phyloP scores from a whole-genome alignment of 2,113 vertebrate genomes.

The Crotalus helleri region DNA sequence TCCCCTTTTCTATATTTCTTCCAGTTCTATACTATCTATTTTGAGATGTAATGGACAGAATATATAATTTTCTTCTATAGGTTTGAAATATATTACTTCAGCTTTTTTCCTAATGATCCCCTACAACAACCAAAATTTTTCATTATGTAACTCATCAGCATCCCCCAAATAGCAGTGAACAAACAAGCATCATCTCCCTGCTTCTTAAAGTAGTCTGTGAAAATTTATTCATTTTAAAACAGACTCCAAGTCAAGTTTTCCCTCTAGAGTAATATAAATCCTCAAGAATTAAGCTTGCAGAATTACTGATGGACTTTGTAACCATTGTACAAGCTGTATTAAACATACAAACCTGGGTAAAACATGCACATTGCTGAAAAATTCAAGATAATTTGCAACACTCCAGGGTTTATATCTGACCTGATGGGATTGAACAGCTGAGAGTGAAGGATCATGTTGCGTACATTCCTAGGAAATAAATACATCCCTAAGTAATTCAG shows the following conservation, averaged over 20 bases:
- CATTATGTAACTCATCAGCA: neutral
- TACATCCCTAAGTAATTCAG: neutral
- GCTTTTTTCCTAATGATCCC: neutral
- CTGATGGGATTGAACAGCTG: neutral
- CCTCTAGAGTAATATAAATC: neutral
- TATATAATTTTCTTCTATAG: neutral
- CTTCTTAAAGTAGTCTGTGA: neutral
- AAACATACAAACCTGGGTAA: neutral
- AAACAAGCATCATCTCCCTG: neutral
- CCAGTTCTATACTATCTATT: neutral
- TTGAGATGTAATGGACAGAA: neutral
- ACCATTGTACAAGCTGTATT: neutral
- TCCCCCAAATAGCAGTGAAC: neutral
- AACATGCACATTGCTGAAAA: neutral
- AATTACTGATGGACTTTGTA: neutral
- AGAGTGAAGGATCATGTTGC: neutral
- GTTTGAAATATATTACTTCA: neutral
- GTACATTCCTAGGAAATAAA: neutral
- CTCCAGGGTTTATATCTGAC: neutral
- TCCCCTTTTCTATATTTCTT: neutral
- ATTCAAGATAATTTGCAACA: neutral
- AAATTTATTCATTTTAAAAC: neutral
- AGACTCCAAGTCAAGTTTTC: neutral
- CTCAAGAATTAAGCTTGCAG: neutral
- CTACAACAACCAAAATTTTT: neutral